These are phyloP conservation scores for Lasiommata megera DNA, from an alignment of 2,888 invertebrate genomes.

Conservation along the genomic window DNA sequence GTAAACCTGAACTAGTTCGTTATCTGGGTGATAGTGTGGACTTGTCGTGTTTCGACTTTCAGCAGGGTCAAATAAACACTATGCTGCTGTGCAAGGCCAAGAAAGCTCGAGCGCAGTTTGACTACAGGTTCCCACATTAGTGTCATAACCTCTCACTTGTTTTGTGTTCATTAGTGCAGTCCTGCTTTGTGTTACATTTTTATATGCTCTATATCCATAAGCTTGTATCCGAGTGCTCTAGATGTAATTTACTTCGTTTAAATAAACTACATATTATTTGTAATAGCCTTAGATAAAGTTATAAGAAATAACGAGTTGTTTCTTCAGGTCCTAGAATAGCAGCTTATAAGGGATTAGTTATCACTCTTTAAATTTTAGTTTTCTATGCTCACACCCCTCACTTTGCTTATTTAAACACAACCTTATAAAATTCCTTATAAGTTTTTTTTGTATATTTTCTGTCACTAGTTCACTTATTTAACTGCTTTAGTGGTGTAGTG, in stretches of 20 bases:
- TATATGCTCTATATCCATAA: constrained; percentile 40
- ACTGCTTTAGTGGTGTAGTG: background rate
- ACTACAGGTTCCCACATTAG: constrained; percentile 83
- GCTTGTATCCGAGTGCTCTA: constrained; percentile 39
- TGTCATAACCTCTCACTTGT: constrained; percentile 70
- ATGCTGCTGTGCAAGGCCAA: constrained; percentile 86
- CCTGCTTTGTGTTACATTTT: constrained; percentile 65
- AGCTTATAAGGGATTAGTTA: constrained; percentile 6
- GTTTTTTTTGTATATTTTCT: background rate
- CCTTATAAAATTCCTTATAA: constrained; percentile 6
- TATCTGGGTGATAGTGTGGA: constrained; percentile 89
- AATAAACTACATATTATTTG: constrained; percentile 15
- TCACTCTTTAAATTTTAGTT: constrained; percentile 18
- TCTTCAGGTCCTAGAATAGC: constrained; percentile 1
- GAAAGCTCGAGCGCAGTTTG: constrained; percentile 85
- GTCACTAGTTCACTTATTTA: background rate
- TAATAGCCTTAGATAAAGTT: constrained; percentile 3
- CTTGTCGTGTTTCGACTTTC: constrained; percentile 91
- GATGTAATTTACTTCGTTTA: constrained; percentile 17
- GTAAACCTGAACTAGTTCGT: constrained; percentile 90
- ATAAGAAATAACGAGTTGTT: constrained; percentile 1
- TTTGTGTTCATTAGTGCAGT: constrained; percentile 77
- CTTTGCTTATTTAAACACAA: constrained; percentile 24
- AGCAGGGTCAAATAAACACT: constrained; percentile 88
- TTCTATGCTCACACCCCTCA: constrained; percentile 19